Conservation (phyloP, 2,113 vertebrate genomes). For the Emydocephalus ijimae region DNA sequence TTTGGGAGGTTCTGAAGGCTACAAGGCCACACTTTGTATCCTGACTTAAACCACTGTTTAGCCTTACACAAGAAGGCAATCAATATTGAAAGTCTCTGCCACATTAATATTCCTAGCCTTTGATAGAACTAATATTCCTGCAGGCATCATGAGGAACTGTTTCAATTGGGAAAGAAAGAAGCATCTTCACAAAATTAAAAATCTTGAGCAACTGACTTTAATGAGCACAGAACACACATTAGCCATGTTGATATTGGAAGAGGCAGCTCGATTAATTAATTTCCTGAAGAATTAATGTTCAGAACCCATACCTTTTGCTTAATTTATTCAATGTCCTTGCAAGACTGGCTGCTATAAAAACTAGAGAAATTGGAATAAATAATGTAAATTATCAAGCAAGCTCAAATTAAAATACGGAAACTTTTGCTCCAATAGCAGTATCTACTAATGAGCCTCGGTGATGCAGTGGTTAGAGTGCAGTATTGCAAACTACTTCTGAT, state of each 20-base stretch:
- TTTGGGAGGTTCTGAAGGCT: background rate
- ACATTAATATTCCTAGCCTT: background rate
- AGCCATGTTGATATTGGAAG: slow-evolving; percentile 13
- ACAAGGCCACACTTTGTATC: background rate
- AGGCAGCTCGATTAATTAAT: slow-evolving; percentile 56
- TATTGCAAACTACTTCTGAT: too few species aligned
- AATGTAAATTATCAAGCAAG: slow-evolving; percentile 25
- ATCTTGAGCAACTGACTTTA: background rate
- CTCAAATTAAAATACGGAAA: background rate
- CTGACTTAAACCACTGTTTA: background rate
- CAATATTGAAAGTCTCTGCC: background rate
- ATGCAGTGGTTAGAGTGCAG: too few species aligned
- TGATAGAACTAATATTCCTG: slow-evolving; percentile 6
- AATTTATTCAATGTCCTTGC: slow-evolving; percentile 58
- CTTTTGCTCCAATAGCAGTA: background rate
- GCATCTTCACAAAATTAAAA: background rate
- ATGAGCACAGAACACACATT: background rate
- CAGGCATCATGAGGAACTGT: background rate
- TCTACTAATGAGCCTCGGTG: too few species aligned
- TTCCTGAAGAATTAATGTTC: slow-evolving; percentile 49
- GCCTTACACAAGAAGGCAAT: background rate
- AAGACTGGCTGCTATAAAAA: slow-evolving; percentile 45
- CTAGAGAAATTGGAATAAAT: slow-evolving; percentile 52
- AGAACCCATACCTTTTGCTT: slow-evolving; percentile 53
- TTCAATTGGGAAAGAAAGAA: background rate